Percentiles rank a stretch among this genome's conserved stretches.
Evolutionary conservation across 2,888 invertebrate genomes (phyloP).

Genomic region (Capitulum mitella): DNA sequence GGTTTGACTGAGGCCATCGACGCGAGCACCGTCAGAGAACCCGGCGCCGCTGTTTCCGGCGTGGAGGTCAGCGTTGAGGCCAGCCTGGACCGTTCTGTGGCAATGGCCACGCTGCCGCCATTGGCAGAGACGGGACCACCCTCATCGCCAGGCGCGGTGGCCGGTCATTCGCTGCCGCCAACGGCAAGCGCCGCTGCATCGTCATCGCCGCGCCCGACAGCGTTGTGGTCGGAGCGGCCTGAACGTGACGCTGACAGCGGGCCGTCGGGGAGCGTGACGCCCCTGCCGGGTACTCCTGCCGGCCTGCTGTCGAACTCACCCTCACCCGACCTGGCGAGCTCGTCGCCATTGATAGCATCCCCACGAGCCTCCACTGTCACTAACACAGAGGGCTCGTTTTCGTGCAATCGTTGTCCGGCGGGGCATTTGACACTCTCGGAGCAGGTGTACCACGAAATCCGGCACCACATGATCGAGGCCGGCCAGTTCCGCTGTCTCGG

Average conservation of each 20-base stretch:
- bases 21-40: no score
- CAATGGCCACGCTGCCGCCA: no score
- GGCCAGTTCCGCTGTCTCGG: slow-evolving; percentile 2
- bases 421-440: neutral
- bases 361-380: no score
- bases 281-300: no score
- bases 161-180: neutral
- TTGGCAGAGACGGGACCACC: no score
- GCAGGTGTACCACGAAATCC: slow-evolving; percentile 20
- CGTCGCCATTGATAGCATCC: no score
- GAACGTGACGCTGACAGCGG: neutral
- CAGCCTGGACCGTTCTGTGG: neutral
- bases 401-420: neutral
- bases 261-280: neutral
- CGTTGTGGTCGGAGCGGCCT: neutral
- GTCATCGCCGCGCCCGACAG: neutral
- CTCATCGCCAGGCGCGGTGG: no score
- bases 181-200: neutral
- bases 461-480: neutral
- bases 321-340: no score
- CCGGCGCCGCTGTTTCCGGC: no score
- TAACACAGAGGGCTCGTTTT: neutral
- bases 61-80: neutral
- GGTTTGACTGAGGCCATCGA: no score
- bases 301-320: no score